A percentile compares a stretch with the other conserved stretches of the same genome.
These are phyloP conservation scores for Arge pagana DNA, from an alignment of 2,888 invertebrate genomes.

Conservation along the genomic window DNA sequence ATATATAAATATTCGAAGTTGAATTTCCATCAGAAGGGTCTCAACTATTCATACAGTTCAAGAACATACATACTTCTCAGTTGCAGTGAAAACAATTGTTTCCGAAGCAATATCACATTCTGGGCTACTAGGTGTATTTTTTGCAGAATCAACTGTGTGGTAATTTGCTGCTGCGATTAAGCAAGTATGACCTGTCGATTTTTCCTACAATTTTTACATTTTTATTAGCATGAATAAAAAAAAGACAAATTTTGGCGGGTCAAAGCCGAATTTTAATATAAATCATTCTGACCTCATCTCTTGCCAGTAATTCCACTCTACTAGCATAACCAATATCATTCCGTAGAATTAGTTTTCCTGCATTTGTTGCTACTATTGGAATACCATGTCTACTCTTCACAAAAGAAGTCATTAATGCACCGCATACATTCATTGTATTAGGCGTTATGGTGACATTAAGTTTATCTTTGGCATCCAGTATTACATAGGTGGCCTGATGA, in stretches of 20 bases:
- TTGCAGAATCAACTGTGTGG: constrained; percentile 34
- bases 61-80: constrained; percentile 10
- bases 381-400: constrained; percentile 53
- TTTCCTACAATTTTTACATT: constrained; percentile 39
- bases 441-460: constrained; percentile 74
- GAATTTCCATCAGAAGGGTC: neutral
- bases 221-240: too few relatives aligned
- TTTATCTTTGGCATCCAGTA: constrained; percentile 70
- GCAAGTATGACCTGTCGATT: constrained; percentile 28
- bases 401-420: constrained; percentile 56
- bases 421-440: constrained; percentile 65
- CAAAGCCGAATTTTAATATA: too few relatives aligned
- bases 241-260: too few relatives aligned
- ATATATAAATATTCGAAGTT: neutral
- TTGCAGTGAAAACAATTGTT: constrained; percentile 27
- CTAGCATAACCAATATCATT: constrained; percentile 66
- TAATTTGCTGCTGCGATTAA: constrained; percentile 38
- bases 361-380: constrained; percentile 43
- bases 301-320: constrained; percentile 45
- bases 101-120: constrained; percentile 36
- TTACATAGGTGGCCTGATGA: constrained; percentile 66
- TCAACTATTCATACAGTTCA: constrained; percentile 6
- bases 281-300: constrained; percentile 45
- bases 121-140: constrained; percentile 44
- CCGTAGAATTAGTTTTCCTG: constrained; percentile 56